phyloP scores from a whole-genome alignment of 1,140 invertebrate species.

The Melanaphis sacchari region DNA sequence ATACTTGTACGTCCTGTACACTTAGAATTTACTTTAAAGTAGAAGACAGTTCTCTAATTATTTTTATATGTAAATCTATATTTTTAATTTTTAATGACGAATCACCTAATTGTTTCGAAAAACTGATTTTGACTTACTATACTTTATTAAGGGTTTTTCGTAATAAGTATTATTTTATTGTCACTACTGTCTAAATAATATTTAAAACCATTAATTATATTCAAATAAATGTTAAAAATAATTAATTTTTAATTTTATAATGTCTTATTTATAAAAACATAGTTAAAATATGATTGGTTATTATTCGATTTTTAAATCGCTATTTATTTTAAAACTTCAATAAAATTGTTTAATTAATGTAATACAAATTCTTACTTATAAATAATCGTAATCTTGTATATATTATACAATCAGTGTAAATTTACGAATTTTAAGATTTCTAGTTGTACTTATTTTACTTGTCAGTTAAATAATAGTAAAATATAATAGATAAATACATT shows the following conservation, averaged over 20 bases:
- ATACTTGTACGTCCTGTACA: too few species aligned
- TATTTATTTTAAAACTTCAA: background rate
- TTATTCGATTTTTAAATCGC: background rate
- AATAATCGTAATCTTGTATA: background rate
- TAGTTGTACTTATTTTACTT: background rate
- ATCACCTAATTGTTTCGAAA: background rate
- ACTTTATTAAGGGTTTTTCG: too few species aligned
- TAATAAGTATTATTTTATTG: too few species aligned
- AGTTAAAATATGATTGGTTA: too few species aligned
- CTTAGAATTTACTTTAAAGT: too few species aligned
- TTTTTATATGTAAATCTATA: background rate
- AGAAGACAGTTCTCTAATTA: background rate
- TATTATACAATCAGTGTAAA: background rate
- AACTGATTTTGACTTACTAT: background rate
- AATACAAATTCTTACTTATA: background rate
- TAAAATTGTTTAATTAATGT: background rate
- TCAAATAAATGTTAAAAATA: background rate
- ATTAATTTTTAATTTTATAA: background rate
- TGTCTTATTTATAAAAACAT: background rate
- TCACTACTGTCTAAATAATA: background rate
- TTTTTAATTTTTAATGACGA: background rate
- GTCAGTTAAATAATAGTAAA: too few species aligned
- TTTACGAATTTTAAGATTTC: background rate
- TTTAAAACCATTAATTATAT: background rate
- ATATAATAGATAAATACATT: background rate